Evolutionary conservation across 1,140 invertebrate species (phyloP).

Genomic region (Aethina tumida): DNA sequence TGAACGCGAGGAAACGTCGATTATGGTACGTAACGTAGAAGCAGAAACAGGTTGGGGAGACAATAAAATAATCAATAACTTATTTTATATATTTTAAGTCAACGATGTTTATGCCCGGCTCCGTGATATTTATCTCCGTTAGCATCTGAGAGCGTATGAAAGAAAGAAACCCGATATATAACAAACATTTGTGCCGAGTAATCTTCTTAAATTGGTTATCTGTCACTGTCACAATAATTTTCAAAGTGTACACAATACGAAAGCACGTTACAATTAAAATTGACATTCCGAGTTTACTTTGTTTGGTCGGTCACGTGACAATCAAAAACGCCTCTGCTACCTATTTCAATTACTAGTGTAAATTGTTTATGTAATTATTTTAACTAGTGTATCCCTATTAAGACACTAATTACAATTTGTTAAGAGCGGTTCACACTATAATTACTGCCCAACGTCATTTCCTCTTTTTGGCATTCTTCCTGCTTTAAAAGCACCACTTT

Average conservation of each 20-base stretch:
- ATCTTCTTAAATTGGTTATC: slow-evolving; percentile 17
- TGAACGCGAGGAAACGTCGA: too few relatives aligned
- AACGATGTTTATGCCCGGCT: too few relatives aligned
- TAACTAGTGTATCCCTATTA: slow-evolving; percentile 36
- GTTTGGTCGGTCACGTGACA: slow-evolving; percentile 8
- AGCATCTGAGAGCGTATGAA: slow-evolving; percentile 2
- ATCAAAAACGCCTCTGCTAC: slow-evolving; percentile 20
- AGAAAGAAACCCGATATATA: slow-evolving; percentile 12
- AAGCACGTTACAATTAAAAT: slow-evolving; percentile 15
- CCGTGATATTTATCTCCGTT: slow-evolving; percentile 2
- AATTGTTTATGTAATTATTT: slow-evolving; percentile 32
- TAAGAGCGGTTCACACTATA: slow-evolving; percentile 33
- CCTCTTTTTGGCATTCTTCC: slow-evolving; percentile 25
- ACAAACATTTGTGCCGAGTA: slow-evolving; percentile 17
- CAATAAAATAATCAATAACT: too few relatives aligned
- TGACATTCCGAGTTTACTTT: slow-evolving; percentile 9
- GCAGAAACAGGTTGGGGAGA: too few relatives aligned
- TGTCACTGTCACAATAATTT: slow-evolving; percentile 16
- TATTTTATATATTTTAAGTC: too few relatives aligned
- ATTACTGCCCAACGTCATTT: slow-evolving; percentile 32
- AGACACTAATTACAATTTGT: slow-evolving; percentile 34
- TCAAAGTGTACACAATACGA: background rate
- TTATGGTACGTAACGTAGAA: too few relatives aligned
- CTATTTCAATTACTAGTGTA: slow-evolving; percentile 22
- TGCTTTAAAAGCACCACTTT: slow-evolving; percentile 17